phyloP scores from a whole-genome alignment of 2,888 invertebrate species.

The Drosophila pseudotalamancana region DNA sequence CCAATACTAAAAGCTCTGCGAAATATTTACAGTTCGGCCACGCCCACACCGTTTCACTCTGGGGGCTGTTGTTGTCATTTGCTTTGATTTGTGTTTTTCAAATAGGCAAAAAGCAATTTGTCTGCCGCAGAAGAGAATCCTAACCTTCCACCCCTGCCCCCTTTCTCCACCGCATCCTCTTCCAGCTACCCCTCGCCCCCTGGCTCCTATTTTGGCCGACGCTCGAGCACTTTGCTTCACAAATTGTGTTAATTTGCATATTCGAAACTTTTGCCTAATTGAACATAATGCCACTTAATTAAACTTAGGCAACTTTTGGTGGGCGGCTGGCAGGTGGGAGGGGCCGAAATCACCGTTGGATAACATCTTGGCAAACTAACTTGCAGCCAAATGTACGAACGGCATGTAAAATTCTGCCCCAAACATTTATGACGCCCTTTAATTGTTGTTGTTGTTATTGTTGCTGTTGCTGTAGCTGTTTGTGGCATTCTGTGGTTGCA shows the following conservation, averaged over 20 bases:
- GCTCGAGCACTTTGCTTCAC: slow-evolving; percentile 58
- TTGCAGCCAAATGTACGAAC: slow-evolving; percentile 12
- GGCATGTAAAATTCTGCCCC: slow-evolving; percentile 37
- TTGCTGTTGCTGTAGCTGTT: slow-evolving; percentile 32
- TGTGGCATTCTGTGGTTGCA: slow-evolving; percentile 7
- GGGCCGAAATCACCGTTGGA: background rate
- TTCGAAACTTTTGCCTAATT: slow-evolving; percentile 77
- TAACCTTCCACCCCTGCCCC: no score
- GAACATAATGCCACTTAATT: slow-evolving; percentile 78
- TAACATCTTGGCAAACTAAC: slow-evolving; percentile 29
- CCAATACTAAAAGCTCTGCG: slow-evolving; percentile 29
- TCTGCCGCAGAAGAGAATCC: slow-evolving; percentile 33
- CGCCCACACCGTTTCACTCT: slow-evolving; percentile 35
- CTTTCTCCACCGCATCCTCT: background rate
- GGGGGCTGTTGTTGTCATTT: slow-evolving; percentile 28
- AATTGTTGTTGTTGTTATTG: slow-evolving; percentile 26
- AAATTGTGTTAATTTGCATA: slow-evolving; percentile 76
- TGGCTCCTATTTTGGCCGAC: no score
- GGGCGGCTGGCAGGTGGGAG: background rate
- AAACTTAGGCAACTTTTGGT: slow-evolving; percentile 61
- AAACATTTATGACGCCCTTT: slow-evolving; percentile 49
- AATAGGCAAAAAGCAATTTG: slow-evolving; percentile 49
- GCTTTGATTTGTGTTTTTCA: slow-evolving; percentile 64
- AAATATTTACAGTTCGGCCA: slow-evolving; percentile 47
- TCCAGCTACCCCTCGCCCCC: background rate